These are phyloP conservation scores for Hydropsyche betteni DNA, from an alignment of 2,888 invertebrate genomes.

Conservation along the genomic window DNA sequence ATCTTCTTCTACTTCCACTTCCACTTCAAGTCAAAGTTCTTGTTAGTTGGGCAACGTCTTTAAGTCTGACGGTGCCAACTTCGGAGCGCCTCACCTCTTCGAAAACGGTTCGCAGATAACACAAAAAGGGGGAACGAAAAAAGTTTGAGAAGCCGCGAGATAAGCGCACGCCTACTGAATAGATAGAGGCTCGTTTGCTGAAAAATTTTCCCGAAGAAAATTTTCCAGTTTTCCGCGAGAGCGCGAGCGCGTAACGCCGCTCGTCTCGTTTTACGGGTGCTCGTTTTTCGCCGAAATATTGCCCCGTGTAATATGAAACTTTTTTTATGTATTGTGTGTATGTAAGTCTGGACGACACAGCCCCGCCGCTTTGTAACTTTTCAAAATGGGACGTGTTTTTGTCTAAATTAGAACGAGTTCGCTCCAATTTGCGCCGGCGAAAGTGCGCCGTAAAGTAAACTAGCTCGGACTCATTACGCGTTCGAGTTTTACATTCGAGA, in stretches of 20 bases:
- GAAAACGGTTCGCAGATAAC: no score
- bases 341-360: background rate
- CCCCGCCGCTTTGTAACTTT: background rate
- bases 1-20: background rate
- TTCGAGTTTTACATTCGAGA: no score
- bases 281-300: slow-evolving; percentile 6
- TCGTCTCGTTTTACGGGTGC: slow-evolving; percentile 10
- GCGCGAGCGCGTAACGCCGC: background rate
- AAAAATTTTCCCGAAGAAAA: slow-evolving; percentile 11
- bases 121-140: background rate
- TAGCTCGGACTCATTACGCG: no score
- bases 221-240: slow-evolving; percentile 10
- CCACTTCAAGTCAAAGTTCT: no score
- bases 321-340: background rate
- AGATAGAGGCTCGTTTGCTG: slow-evolving; percentile 14
- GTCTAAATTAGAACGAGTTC: slow-evolving; percentile 5
- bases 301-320: slow-evolving; percentile 6
- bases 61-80: no score
- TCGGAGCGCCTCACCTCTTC: background rate
- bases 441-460: no score
- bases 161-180: background rate
- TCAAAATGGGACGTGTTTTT: slow-evolving; percentile 1
- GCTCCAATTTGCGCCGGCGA: background rate
- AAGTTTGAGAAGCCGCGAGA: slow-evolving; percentile 18
- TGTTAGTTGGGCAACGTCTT: no score